Conservation (phyloP, 1,140 invertebrate species). For the Drosophila orosa region DNA sequence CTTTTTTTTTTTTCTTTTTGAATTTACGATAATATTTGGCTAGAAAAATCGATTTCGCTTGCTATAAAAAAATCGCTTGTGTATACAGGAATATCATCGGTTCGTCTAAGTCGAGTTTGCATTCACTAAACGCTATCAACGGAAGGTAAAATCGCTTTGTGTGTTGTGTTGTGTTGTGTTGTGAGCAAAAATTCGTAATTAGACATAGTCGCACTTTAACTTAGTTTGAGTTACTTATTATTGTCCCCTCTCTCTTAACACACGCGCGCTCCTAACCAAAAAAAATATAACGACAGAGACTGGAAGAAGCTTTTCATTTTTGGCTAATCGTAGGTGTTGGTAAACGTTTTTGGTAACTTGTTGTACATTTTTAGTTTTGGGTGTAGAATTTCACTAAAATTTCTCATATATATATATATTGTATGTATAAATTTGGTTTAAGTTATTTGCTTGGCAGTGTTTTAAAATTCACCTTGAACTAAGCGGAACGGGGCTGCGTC, state of each 20-base stretch:
- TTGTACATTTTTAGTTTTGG: slow-evolving; percentile 19
- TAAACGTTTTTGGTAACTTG: slow-evolving; percentile 20
- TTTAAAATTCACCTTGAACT: slow-evolving; percentile 47
- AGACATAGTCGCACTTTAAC: slow-evolving; percentile 39
- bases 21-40: slow-evolving; percentile 43
- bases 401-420: slow-evolving; percentile 12
- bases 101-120: slow-evolving; percentile 37
- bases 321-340: slow-evolving; percentile 25
- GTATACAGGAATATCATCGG: slow-evolving; percentile 44
- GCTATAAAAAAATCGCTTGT: slow-evolving; percentile 38
- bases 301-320: slow-evolving; percentile 37
- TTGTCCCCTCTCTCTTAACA: slow-evolving; percentile 45
- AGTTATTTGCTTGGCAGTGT: slow-evolving; percentile 47
- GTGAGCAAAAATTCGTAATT: slow-evolving; percentile 45
- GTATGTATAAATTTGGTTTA: slow-evolving; percentile 33
- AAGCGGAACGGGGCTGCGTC: slow-evolving; percentile 28
- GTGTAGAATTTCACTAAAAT: slow-evolving; percentile 48
- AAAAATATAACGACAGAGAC: slow-evolving; percentile 22
- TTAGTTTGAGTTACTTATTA: slow-evolving; percentile 55
- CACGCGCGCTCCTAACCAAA: slow-evolving; percentile 12
- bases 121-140: slow-evolving; percentile 42
- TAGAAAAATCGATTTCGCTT: slow-evolving; percentile 45
- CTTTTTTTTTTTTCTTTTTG: slow-evolving; percentile 11
- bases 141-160: slow-evolving; percentile 29
- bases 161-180: not conserved